phyloP scores from a whole-genome alignment of 2,113 vertebrate genomes.

The Vulpes vulpes region DNA sequence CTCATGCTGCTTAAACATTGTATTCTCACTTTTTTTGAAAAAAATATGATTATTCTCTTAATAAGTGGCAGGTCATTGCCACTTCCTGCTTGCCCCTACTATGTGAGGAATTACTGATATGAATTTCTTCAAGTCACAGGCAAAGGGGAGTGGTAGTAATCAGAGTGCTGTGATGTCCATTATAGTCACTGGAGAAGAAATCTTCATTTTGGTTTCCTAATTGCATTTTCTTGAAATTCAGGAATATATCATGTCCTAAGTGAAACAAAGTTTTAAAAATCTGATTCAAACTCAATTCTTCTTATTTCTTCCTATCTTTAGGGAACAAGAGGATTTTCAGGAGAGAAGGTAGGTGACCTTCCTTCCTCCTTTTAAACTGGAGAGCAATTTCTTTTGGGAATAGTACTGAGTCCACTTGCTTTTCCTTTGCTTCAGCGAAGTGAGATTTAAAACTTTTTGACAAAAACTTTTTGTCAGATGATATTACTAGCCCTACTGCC shows the following conservation, averaged over 20 bases:
- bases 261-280: background rate
- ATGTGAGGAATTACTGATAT: background rate
- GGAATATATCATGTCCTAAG: background rate
- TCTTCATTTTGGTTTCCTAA: background rate
- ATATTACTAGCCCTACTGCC: background rate
- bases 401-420: background rate
- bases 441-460: background rate
- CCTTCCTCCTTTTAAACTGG: background rate
- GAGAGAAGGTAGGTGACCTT: constrained; percentile 59
- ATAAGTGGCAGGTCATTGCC: background rate
- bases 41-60: background rate
- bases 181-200: background rate
- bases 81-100: background rate
- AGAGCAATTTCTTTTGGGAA: background rate
- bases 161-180: background rate
- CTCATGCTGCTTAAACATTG: background rate
- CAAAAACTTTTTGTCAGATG: background rate
- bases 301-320: constrained; percentile 58
- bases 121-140: background rate
- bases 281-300: background rate
- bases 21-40: background rate
- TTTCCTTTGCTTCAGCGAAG: background rate
- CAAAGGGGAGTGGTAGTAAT: background rate
- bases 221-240: background rate
- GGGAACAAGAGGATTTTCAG: constrained; percentile 71